Base-by-base conservation (phyloP, 1,140 invertebrate species). In the Calliphora vicina region DNA sequence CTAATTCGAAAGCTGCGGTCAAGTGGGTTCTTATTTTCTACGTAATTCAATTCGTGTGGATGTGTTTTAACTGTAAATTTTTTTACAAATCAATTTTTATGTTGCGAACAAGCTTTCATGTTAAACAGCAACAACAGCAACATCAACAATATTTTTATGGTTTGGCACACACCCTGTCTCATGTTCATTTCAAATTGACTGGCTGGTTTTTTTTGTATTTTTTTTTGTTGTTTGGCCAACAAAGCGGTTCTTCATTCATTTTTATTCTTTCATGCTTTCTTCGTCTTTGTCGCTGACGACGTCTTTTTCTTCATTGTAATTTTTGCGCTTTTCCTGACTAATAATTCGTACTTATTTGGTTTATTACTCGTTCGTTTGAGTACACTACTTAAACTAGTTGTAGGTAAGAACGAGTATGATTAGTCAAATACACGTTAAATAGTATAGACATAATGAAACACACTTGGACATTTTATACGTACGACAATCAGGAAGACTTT, bases 111-210 rank as follows among this genome's bases (percentile, higher is more conserved):
- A 87, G 88, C 87, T 89, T 89, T 67, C 61, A 67, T 67, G n/a
- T 67, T 67, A 23, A 67, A 23, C 61, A 57, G 50, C 50, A 57
- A 57, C 50, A 57, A 57, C 17, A 57, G 15, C 15, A 57, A 57
- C 45, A 10, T 57, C 45, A 89, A 89, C 88, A 89, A 87, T 87
- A 87, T 89, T 89, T 89, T 89, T 89, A 89, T 89, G 88, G 88
- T 89, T 89, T 89, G 86, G 87, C 88, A 89, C 88, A 89, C 88
- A 88, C 88, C 88, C 88, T 86, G 87, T 42, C 26, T 42, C 27
- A 74, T 74, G 26, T 74, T 73, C 71, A 12, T 29, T 57, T 67
- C 5, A 23, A 67, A 67, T 25, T 23, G 20, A 8, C 45, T 50
- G 45, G 13, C 45, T 50, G 17, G 45, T 13, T 50, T 74, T 35